Conservation (phyloP, 1,140 invertebrate genomes). For the Ladona fulva region DNA sequence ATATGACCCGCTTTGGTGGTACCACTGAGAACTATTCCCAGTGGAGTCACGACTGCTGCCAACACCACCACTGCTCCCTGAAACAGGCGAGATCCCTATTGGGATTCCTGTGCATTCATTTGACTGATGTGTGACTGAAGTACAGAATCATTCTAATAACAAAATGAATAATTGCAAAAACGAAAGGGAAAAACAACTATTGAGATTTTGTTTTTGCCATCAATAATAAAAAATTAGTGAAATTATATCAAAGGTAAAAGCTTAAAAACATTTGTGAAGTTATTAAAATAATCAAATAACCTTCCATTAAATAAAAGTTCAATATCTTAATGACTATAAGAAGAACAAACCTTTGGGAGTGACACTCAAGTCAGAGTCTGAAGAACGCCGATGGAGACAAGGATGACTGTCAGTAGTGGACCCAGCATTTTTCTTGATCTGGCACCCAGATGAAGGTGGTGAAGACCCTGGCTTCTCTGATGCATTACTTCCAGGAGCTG, state of each 20-base stretch:
- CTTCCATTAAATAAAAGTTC: no score
- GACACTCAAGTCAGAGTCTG: conserved; percentile 86
- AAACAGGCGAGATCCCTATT: background rate
- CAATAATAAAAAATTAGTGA: no score
- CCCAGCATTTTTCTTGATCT: background rate
- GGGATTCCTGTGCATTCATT: background rate
- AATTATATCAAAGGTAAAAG: no score
- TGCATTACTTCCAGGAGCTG: background rate
- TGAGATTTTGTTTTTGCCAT: no score
- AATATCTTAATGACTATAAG: conserved; percentile 9
- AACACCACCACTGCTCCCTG: conserved; percentile 6
- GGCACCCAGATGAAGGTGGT: background rate
- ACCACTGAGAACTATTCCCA: background rate
- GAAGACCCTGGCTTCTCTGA: background rate
- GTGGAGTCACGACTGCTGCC: background rate
- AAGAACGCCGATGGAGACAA: conserved; percentile 72
- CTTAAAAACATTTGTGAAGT: no score
- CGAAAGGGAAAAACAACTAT: no score
- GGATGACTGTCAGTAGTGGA: conserved; percentile 47
- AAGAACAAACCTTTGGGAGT: conserved; percentile 74
- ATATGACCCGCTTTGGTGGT: background rate
- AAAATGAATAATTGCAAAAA: no score
- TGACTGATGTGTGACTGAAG: background rate
- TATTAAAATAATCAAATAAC: no score
- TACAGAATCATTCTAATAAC: no score